Evolutionary conservation across 2,797 vertebrate genomes (phyloP).

Genomic region (Micrastur ruficollis): DNA sequence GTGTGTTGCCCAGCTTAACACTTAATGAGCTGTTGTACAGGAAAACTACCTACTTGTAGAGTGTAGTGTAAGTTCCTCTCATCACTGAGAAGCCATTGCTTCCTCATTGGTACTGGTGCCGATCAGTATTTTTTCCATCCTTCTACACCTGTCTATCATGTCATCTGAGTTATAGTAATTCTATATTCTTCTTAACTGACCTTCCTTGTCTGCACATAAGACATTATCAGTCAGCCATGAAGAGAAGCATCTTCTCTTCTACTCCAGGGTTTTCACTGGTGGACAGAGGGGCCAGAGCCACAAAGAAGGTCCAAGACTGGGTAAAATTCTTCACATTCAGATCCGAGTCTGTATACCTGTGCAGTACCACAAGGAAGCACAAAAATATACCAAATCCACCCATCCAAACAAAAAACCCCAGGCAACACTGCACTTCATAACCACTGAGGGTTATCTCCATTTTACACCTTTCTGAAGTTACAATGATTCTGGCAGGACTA

Average conservation of each 20-base stretch:
- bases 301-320: background rate
- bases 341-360: background rate
- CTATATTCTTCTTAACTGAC: background rate
- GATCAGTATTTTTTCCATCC: background rate
- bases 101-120: background rate
- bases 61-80: background rate
- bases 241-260: background rate
- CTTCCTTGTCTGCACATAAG: background rate
- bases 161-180: background rate
- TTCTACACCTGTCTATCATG: background rate
- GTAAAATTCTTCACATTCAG: background rate
- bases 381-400: background rate
- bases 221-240: background rate
- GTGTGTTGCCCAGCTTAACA: background rate
- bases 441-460: background rate
- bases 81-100: background rate
- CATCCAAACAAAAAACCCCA: background rate
- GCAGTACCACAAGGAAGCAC: background rate
- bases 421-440: background rate
- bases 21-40: background rate
- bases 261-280: background rate
- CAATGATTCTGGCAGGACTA: background rate
- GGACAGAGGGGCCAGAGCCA: background rate
- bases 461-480: rapidly evolving
- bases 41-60: background rate